Evolutionary conservation across 2,113 vertebrate genomes (phyloP).

Genomic region (Rousettus leschenaultii): DNA sequence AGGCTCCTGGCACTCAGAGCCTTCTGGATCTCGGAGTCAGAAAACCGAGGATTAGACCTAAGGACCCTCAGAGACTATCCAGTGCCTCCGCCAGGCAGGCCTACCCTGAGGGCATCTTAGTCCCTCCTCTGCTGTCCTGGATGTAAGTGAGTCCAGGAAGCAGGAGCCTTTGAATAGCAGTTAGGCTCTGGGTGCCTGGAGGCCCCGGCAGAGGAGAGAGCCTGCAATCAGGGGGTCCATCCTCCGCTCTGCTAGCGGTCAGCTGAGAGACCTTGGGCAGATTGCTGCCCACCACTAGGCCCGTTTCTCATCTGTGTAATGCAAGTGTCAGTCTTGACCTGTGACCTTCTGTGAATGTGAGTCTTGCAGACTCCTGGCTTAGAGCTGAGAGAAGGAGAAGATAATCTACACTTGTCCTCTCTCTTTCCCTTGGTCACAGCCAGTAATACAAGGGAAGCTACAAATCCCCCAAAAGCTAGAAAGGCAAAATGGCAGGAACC

Average conservation of each 20-base stretch:
- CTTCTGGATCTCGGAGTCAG: neutral
- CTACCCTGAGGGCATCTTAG: neutral
- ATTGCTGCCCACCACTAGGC: neutral
- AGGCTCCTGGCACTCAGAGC: neutral
- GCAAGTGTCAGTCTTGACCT: neutral
- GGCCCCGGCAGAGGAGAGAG: neutral
- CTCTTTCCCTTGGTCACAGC: neutral
- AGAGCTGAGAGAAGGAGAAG: neutral
- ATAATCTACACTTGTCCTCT: neutral
- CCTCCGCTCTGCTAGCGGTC: neutral
- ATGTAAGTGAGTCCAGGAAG: neutral
- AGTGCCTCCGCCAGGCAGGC: neutral
- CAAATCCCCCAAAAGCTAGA: neutral
- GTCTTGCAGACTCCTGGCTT: constrained; percentile 1
- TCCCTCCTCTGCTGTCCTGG: neutral
- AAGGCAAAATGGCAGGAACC: neutral
- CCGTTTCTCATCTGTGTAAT: neutral
- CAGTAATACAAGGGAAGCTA: neutral
- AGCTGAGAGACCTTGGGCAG: neutral
- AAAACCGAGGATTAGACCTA: neutral
- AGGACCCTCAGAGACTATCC: neutral
- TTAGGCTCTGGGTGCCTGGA: neutral
- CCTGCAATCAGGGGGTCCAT: neutral
- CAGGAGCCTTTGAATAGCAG: accelerated
- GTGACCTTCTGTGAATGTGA: neutral